phyloP scores from a whole-genome alignment of 2,888 invertebrate species.

The Yponomeuta malinellus region DNA sequence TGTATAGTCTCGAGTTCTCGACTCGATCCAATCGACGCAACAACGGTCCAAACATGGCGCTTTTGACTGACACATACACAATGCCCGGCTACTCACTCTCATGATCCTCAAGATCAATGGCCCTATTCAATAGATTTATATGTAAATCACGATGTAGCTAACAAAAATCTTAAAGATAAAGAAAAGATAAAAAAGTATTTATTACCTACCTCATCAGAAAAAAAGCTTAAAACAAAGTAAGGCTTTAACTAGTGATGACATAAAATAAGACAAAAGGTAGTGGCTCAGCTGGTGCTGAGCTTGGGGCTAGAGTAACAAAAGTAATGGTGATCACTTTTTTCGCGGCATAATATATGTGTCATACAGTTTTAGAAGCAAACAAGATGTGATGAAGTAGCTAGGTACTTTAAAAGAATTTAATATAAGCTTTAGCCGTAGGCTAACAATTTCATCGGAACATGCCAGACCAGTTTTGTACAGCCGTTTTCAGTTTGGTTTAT shows the following conservation, averaged over 20 bases:
- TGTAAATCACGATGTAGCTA: background rate
- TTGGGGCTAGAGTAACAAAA: background rate
- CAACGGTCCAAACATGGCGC: slow-evolving; percentile 32
- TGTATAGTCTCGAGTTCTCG: slow-evolving; percentile 33
- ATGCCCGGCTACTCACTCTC: background rate
- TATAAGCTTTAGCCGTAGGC: background rate
- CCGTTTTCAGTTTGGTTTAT: slow-evolving; percentile 18
- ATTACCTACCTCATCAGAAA: no score
- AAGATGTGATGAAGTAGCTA: no score
- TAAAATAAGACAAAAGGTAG: no score
- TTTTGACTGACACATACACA: slow-evolving; percentile 29
- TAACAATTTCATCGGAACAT: background rate
- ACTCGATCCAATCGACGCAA: slow-evolving; percentile 45
- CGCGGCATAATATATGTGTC: no score
- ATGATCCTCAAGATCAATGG: slow-evolving; percentile 9
- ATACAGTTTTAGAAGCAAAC: no score
- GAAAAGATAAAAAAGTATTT: no score
- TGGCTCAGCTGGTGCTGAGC: no score
- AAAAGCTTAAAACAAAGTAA: no score
- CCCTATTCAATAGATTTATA: background rate
- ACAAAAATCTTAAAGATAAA: background rate
- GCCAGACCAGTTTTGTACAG: slow-evolving; percentile 2
- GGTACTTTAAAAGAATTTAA: background rate
- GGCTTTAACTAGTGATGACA: no score
- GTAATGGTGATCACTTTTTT: no score